Conservation (phyloP, 2,888 invertebrate species). For the Agrotis exclamationis region DNA sequence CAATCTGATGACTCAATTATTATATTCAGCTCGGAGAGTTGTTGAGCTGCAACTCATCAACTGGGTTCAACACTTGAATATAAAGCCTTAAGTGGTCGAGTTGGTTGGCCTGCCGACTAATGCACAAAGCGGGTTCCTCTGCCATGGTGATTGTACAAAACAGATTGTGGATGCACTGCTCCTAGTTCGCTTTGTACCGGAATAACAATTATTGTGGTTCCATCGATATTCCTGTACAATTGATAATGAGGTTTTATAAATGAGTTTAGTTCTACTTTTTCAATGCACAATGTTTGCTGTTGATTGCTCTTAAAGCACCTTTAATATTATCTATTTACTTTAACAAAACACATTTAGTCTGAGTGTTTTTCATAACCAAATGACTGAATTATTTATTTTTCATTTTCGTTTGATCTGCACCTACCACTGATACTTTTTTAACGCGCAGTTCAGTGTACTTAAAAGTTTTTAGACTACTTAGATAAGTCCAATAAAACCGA, state of each 20-base stretch:
- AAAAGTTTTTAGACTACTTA: neutral
- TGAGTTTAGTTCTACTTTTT: neutral
- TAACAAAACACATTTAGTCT: no score
- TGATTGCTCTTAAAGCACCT: neutral
- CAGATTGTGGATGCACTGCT: slow-evolving; percentile 73
- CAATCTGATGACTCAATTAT: slow-evolving; percentile 60
- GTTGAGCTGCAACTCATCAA: slow-evolving; percentile 66
- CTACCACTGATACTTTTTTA: neutral
- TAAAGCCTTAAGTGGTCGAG: slow-evolving; percentile 64
- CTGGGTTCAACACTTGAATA: slow-evolving; percentile 61
- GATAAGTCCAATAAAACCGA: slow-evolving; percentile 1
- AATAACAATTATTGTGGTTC: slow-evolving; percentile 73
- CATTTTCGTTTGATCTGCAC: neutral
- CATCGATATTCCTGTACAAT: slow-evolving; percentile 55
- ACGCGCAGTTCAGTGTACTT: neutral
- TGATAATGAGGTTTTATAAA: slow-evolving; percentile 34
- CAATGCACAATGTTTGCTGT: no score
- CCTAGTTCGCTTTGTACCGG: slow-evolving; percentile 54
- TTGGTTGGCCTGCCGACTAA: slow-evolving; percentile 67
- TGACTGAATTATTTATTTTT: neutral
- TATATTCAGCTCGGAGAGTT: slow-evolving; percentile 60
- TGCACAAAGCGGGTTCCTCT: slow-evolving; percentile 78
- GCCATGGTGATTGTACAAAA: slow-evolving; percentile 79
- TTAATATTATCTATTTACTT: no score
- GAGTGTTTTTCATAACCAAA: neutral